Conservation (phyloP, 2,888 invertebrate genomes). For the Sarcophaga variegata region DNA sequence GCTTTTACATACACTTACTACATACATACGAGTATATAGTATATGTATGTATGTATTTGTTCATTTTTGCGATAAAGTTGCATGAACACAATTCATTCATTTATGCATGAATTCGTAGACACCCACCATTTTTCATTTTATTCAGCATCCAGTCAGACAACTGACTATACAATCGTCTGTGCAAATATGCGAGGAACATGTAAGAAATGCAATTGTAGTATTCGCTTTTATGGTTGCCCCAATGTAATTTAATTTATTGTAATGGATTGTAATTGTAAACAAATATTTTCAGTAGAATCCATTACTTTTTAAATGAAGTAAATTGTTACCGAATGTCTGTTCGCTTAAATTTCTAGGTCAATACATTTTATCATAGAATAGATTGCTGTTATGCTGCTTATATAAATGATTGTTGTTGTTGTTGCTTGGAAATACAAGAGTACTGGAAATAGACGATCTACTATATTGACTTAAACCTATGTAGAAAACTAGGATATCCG, state of each 20-base stretch:
- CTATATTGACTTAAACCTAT: too few species aligned
- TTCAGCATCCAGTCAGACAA: slow-evolving; percentile 38
- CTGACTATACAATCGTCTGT: slow-evolving; percentile 14
- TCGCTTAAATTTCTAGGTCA: too few species aligned
- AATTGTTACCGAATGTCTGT: too few species aligned
- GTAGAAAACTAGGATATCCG: too few species aligned
- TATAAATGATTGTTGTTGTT: too few species aligned
- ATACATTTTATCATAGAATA: neutral
- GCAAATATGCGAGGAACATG: slow-evolving; percentile 22
- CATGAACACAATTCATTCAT: slow-evolving; percentile 67
- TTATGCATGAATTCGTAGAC: slow-evolving; percentile 64
- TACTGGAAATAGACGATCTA: too few species aligned
- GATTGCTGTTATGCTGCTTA: neutral
- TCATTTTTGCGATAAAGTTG: slow-evolving; percentile 53
- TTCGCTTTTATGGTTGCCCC: too few species aligned
- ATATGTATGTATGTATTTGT: slow-evolving; percentile 16
- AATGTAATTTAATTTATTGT: too few species aligned
- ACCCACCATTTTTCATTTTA: slow-evolving; percentile 64
- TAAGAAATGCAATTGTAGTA: neutral
- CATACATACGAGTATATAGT: slow-evolving; percentile 2
- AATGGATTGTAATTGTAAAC: too few species aligned
- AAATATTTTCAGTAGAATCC: too few species aligned
- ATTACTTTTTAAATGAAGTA: too few species aligned
- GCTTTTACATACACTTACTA: slow-evolving; percentile 3
- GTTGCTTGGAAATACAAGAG: too few species aligned